Evolutionary conservation across 2,888 invertebrate genomes (phyloP).

Genomic region (Diarsia dahlii): DNA sequence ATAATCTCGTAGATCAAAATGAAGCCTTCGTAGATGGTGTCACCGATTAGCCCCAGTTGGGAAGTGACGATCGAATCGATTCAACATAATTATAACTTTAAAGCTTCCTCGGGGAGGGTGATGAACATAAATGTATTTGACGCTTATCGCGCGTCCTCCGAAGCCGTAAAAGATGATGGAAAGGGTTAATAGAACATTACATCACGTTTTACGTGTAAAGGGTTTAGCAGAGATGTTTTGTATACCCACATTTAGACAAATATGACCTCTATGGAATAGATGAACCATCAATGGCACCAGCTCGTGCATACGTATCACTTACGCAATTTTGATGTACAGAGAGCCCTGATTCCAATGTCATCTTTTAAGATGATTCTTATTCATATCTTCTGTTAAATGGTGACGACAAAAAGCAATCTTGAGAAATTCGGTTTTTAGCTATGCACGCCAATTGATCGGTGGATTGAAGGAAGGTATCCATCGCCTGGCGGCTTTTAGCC

Average conservation of each 20-base stretch:
- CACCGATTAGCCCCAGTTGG: conserved; percentile 38
- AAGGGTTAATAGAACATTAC: conserved; percentile 20
- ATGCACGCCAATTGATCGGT: conserved; percentile 9
- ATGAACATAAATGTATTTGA: conserved; percentile 28
- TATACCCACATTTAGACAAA: not conserved
- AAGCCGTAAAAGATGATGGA: conserved; percentile 42
- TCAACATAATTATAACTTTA: conserved; percentile 44
- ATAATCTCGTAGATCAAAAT: conserved; percentile 38
- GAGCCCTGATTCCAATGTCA: not conserved
- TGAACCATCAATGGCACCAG: not conserved
- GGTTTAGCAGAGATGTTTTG: not conserved
- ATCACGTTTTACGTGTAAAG: not conserved
- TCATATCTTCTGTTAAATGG: not conserved
- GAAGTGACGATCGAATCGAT: conserved; percentile 38
- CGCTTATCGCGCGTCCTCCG: conserved; percentile 30
- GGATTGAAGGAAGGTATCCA: conserved; percentile 26
- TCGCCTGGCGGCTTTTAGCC: conserved; percentile 20
- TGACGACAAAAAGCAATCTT: not conserved
- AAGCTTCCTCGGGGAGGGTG: not conserved
- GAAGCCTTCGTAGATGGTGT: conserved; percentile 29
- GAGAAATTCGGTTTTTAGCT: not conserved
- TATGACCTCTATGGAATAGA: not conserved
- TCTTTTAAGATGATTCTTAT: not conserved
- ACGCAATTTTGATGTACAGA: not conserved
- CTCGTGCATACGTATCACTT: not conserved